These are phyloP conservation scores for Pelmatolapia mariae DNA, from an alignment of 2,113 vertebrate genomes.

Conservation along the genomic window DNA sequence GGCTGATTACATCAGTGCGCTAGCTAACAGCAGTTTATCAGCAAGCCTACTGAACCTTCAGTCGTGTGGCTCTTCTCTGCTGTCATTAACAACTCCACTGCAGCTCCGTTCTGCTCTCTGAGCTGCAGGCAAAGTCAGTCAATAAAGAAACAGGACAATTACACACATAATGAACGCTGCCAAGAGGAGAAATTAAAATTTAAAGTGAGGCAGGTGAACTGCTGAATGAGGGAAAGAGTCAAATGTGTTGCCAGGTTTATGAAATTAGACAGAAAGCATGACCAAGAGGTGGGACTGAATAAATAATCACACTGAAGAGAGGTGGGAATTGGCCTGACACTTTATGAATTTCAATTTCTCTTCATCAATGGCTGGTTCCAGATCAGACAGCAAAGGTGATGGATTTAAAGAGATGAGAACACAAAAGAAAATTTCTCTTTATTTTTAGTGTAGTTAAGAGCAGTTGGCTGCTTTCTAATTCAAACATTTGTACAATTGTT, in stretches of 20 bases:
- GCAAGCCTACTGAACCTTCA: neutral
- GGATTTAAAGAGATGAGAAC: neutral
- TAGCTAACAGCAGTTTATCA: neutral
- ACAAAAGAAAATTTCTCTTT: neutral
- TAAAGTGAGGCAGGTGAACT: constrained; percentile 22
- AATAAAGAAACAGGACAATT: constrained; percentile 36
- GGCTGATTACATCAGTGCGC: neutral
- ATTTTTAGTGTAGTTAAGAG: neutral
- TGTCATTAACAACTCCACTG: neutral
- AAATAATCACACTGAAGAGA: neutral
- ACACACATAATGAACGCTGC: constrained; percentile 24
- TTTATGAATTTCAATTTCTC: neutral
- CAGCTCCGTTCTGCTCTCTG: constrained; percentile 14
- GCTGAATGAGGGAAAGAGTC: neutral
- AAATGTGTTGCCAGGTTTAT: neutral
- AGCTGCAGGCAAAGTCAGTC: constrained; percentile 25
- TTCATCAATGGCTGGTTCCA: neutral
- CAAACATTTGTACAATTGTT: neutral
- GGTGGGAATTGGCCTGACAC: neutral
- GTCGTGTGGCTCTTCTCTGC: neutral
- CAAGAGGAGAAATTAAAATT: constrained; percentile 28
- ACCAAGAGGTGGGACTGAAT: neutral
- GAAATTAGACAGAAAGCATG: constrained; percentile 5
- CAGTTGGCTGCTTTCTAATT: neutral
- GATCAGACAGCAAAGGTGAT: neutral